These are phyloP conservation scores for Montipora sp. DNA, from an alignment of 64 coral and sea anemone genomes.

Conservation along the genomic window DNA sequence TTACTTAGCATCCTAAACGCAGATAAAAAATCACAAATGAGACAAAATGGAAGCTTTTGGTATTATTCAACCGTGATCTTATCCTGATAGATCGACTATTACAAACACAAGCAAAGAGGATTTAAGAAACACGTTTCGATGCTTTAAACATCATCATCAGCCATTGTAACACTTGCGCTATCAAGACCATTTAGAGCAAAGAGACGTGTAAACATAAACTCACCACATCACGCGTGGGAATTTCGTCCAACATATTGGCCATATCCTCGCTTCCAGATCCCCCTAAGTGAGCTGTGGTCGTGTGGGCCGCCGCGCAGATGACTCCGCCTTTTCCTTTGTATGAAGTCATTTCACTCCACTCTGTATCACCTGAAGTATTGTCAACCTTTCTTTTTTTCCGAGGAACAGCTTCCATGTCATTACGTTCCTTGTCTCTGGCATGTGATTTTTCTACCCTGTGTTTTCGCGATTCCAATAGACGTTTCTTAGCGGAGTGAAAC, in stretches of 20 bases:
- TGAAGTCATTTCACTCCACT: background rate
- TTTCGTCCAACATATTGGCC: conserved; percentile 12
- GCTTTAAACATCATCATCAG: too few relatives aligned
- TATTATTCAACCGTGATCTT: background rate
- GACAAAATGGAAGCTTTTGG: background rate
- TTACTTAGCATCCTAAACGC: too few relatives aligned
- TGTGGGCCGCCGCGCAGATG: conserved; percentile 32
- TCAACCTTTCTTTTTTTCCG: conserved; percentile 16
- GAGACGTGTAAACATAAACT: background rate
- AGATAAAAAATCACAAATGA: background rate
- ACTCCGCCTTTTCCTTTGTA: background rate
- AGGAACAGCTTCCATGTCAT: conserved; percentile 5
- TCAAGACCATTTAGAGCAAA: background rate
- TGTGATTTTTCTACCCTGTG: conserved; percentile 29
- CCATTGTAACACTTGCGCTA: background rate
- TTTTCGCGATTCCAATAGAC: conserved; percentile 4
- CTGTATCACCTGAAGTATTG: background rate
- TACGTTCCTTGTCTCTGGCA: background rate
- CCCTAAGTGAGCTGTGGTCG: conserved; percentile 19
- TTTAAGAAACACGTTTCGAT: too few relatives aligned
- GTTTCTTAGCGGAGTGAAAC: conserved; percentile 42
- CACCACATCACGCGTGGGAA: conserved; percentile 62
- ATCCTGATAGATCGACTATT: too few relatives aligned
- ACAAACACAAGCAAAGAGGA: too few relatives aligned
- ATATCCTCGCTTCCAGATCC: conserved; percentile 22